A percentile compares a stretch with the other conserved stretches of the same genome.
phyloP scores from a whole-genome alignment of 2,113 vertebrate genomes.

The Rhea americana region DNA sequence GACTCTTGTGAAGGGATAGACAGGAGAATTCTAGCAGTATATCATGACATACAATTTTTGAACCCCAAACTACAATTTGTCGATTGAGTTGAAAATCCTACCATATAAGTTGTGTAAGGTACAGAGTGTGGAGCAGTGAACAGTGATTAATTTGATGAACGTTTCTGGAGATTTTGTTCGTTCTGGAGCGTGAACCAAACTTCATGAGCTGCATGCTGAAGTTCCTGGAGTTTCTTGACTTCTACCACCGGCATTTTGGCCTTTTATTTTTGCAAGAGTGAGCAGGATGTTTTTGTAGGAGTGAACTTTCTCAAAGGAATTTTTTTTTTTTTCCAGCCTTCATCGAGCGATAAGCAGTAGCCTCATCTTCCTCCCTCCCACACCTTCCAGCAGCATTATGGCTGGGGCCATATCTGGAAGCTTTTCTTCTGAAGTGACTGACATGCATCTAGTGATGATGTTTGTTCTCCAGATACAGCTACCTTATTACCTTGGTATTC shows the following conservation, averaged over 20 bases:
- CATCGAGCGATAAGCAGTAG: accelerated
- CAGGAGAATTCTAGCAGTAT: neutral
- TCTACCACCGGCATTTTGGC: neutral
- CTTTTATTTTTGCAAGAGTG: neutral
- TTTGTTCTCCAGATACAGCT: neutral
- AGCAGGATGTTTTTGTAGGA: neutral
- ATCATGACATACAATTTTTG: accelerated
- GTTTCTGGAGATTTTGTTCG: neutral
- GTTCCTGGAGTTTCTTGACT: neutral
- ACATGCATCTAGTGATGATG: neutral
- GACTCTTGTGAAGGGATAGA: neutral
- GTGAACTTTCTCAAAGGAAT: neutral
- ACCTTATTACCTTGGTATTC: neutral
- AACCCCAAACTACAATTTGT: neutral
- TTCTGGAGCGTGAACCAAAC: neutral
- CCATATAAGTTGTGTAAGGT: neutral
- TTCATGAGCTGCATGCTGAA: accelerated
- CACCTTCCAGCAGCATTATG: neutral
- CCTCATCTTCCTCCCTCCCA: neutral
- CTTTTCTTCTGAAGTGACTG: neutral
- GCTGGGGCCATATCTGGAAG: neutral
- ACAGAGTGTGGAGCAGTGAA: neutral
- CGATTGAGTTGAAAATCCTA: neutral
- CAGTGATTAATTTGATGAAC: accelerated
- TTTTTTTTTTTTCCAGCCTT: neutral